These are phyloP conservation scores for Corydoras maculifer DNA, from an alignment of 2,113 vertebrate genomes.

Conservation along the genomic window DNA sequence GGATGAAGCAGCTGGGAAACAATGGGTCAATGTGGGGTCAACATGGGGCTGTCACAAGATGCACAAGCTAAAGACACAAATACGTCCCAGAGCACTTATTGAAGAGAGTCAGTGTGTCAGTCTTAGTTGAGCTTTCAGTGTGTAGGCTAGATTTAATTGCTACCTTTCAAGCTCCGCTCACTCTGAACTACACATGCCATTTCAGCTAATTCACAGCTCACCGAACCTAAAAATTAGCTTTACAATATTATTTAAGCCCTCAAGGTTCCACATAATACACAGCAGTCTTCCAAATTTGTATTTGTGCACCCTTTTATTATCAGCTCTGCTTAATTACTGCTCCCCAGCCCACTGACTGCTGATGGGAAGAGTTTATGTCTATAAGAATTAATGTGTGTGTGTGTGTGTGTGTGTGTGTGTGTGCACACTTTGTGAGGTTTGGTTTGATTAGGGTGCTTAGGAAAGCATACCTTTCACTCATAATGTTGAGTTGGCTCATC, in stretches of 20 bases:
- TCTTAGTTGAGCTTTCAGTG: not conserved
- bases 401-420: not conserved
- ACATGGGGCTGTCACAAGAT: no score
- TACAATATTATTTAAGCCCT: conserved; percentile 19
- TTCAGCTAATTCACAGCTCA: conserved; percentile 3
- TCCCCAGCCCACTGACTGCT: not conserved
- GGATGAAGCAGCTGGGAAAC: no score
- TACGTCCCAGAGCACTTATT: not conserved
- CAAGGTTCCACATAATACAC: conserved; percentile 9
- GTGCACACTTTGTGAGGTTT: no score
- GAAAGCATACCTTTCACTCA: no score
- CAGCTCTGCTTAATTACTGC: conserved; percentile 10
- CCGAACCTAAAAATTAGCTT: conserved; percentile 21
- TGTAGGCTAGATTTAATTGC: conserved; percentile 26
- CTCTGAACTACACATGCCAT: conserved; percentile 13
- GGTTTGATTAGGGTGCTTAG: no score
- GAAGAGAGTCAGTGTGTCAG: not conserved
- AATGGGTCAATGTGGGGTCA: no score
- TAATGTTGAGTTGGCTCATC: no score
- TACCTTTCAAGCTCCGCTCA: conserved; percentile 26
- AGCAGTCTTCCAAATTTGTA: not conserved
- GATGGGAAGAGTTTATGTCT: not conserved
- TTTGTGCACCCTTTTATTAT: conserved; percentile 17
- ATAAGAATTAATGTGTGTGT: not conserved
- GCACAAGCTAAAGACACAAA: not conserved